phyloP scores from a whole-genome alignment of 2,797 vertebrate species.

The Sphenopsis melanotis region DNA sequence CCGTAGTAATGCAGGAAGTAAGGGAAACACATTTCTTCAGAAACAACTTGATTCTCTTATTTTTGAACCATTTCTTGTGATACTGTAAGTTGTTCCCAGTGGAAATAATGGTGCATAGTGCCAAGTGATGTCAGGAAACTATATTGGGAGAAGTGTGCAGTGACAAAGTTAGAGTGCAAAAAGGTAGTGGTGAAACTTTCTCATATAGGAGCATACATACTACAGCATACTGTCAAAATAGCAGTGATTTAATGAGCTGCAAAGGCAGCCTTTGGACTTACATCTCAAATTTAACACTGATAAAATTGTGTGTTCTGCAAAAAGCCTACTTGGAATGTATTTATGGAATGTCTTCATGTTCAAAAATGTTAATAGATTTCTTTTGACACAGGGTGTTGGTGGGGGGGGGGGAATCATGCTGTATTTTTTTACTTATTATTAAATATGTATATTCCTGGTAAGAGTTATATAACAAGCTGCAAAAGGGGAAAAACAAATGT shows the following conservation, averaged over 20 bases:
- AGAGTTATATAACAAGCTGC: background rate
- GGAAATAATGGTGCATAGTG: background rate
- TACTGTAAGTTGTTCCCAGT: background rate
- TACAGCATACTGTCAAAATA: background rate
- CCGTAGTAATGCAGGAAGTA: background rate
- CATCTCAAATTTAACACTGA: background rate
- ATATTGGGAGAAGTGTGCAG: background rate
- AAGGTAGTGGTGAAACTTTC: background rate
- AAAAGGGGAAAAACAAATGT: background rate
- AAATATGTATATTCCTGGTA: background rate
- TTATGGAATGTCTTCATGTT: background rate
- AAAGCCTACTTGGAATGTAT: background rate
- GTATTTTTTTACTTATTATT: background rate
- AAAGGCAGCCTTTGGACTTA: background rate
- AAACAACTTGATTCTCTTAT: background rate
- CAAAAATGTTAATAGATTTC: background rate
- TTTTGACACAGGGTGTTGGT: background rate
- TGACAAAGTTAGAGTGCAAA: background rate
- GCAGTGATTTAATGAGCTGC: background rate
- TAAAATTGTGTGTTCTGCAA: background rate
- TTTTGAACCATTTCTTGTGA: background rate
- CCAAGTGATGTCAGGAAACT: background rate
- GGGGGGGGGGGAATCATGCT: background rate
- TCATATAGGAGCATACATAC: background rate
- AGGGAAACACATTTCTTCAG: background rate